Conservation (phyloP, 2,113 vertebrate genomes). For the Cynopterus brachyotis region DNA sequence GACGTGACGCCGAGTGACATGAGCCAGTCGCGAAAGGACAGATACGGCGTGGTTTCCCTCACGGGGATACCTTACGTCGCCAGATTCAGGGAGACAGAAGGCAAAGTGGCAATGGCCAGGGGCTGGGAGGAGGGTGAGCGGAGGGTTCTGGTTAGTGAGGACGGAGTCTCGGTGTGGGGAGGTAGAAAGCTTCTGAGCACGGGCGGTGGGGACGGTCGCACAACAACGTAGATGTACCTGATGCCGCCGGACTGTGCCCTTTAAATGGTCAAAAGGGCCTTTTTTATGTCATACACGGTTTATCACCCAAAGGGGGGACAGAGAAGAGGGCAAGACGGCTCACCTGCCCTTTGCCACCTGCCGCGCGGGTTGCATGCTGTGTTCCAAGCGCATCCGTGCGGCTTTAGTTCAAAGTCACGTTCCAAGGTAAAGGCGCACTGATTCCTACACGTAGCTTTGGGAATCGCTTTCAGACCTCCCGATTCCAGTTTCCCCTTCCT, state of each 20-base stretch:
- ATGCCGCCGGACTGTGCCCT: neutral
- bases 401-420: neutral
- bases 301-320: neutral
- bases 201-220: neutral
- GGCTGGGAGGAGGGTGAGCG: neutral
- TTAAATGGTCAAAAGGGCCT: neutral
- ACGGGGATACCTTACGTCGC: neutral
- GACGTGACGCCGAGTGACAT: neutral
- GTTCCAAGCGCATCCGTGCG: neutral
- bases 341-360: neutral
- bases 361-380: neutral
- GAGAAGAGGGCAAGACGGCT: neutral
- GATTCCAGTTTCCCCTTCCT: neutral
- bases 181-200: neutral
- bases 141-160: neutral
- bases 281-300: neutral
- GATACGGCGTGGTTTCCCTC: neutral
- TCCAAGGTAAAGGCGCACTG: neutral
- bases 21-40: neutral
- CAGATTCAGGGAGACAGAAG: neutral
- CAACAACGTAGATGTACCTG: neutral
- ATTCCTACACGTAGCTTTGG: neutral
- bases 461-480: conserved; percentile 6
- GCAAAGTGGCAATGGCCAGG: neutral
- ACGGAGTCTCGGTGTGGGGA: neutral